Percentiles rank a stretch among this genome's conserved stretches.
Evolutionary conservation across 2,888 invertebrate species (phyloP).

Genomic region (Mystacides longicornis): DNA sequence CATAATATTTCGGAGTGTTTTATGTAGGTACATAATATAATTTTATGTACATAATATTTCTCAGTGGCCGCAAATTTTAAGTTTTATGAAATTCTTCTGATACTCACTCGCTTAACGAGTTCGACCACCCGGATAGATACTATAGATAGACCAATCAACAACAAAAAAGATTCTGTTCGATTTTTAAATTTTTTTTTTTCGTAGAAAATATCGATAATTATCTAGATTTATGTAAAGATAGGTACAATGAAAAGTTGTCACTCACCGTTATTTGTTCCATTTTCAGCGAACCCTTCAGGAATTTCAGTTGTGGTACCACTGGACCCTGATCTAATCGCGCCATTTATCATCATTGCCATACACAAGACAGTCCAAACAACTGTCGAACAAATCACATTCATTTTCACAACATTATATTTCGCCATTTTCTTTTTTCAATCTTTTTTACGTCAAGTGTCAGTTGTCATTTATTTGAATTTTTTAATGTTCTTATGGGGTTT

Average conservation of each 20-base stretch:
- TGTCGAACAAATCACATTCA: constrained; percentile 25
- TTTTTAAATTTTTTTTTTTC: no score
- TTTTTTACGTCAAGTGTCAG: not conserved
- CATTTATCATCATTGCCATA: constrained; percentile 13
- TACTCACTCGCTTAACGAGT: no score
- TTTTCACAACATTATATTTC: not conserved
- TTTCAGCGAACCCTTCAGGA: constrained; percentile 45
- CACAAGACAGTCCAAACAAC: not conserved
- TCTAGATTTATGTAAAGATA: no score
- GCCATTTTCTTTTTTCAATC: not conserved
- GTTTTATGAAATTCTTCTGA: no score
- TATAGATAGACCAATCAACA: no score
- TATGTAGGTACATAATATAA: no score
- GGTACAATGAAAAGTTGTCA: not conserved
- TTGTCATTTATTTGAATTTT: not conserved
- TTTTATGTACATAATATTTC: no score
- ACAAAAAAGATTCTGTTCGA: no score
- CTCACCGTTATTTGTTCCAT: constrained; percentile 28
- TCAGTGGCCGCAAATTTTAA: no score
- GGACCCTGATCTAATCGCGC: constrained; percentile 17
- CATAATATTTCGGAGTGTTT: no score
- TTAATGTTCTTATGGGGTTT: not conserved
- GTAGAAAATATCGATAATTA: no score
- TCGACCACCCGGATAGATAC: no score
- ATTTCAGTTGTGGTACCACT: constrained; percentile 46